Percentiles rank a stretch among this genome's conserved stretches.
These are phyloP conservation scores for Girardinus metallicus DNA, from an alignment of 2,797 vertebrate species.

Conservation along the genomic window DNA sequence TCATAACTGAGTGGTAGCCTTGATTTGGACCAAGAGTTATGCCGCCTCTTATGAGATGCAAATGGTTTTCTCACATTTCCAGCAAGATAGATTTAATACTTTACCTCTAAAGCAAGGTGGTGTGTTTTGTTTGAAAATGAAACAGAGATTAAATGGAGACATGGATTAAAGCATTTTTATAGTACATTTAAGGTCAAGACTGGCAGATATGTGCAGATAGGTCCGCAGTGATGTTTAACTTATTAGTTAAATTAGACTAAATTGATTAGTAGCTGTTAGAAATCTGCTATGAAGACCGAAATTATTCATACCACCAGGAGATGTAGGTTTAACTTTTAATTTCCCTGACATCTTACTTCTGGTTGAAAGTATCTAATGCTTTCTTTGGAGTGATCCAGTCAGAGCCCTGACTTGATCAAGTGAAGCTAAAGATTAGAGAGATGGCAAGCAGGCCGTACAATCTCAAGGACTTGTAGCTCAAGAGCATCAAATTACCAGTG, in stretches of 20 bases:
- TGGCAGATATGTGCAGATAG: neutral
- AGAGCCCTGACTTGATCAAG: neutral
- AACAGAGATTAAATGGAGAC: neutral
- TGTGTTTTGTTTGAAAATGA: neutral
- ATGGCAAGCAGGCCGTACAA: neutral
- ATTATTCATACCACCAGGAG: neutral
- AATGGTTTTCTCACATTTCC: conserved; percentile 27
- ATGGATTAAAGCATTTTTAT: neutral
- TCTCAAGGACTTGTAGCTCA: neutral
- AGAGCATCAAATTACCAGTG: neutral
- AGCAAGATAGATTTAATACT: neutral
- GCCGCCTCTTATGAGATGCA: conserved; percentile 23
- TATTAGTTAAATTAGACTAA: neutral
- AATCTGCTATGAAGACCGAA: neutral
- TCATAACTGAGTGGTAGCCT: conserved; percentile 48
- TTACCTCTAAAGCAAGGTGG: neutral
- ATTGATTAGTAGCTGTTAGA: neutral
- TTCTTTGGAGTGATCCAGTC: neutral
- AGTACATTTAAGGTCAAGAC: neutral
- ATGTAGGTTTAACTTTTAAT: neutral
- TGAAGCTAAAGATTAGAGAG: neutral
- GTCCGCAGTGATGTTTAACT: neutral
- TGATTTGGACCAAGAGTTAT: conserved; percentile 47
- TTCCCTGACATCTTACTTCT: neutral
- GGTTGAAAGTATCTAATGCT: neutral